Base-by-base conservation (phyloP, 2,888 invertebrate genomes). In the Harpalus rufipes region DNA sequence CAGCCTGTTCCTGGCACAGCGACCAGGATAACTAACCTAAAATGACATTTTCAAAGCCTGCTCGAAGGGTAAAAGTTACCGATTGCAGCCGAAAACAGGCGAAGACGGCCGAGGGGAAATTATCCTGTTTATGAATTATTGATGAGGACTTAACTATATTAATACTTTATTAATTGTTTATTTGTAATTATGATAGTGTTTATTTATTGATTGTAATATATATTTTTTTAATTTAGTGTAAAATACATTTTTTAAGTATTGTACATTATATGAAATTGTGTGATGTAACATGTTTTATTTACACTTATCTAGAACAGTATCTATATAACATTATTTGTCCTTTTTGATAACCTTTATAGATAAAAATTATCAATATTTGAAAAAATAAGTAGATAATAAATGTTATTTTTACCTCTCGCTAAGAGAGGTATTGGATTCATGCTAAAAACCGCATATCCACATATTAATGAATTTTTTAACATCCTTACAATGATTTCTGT, bases 1-100 rank as follows among this genome's bases (percentile, higher is more conserved):
- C 41, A 44, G 7, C 41, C 72, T 41, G 72, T 44, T 16, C 72
- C 72, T 74, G 72, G 72, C 18, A 74, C 72, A 44, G 18, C 10
- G 14, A 44, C 72, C 72, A 74, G 72, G 44, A 74, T 12, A 74
- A 41, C 72, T 74, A 74, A 74, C 72, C 72, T 74, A 44, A 74
- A 74, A 74, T 74, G 72, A 18, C 18, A 74, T 14, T 63, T 32
- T 7, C 41, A 68, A 8, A 32, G 41, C 41, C 25, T 8, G 39
- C 12, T 39, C 32, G 39, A 41, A 39, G 68, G 68, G 14, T 65
- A 21, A 21, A 21, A 65, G 21, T 65, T 25, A 12, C 21, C 65
- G 65, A 65, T 10, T 7, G 32, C 25, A 10, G 68, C 12, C 39
- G 68, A 41, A 74, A 7, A 39, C 39, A 68, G 12, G n/a, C 68